Percentiles rank a stretch among this genome's conserved stretches.
These are phyloP conservation scores for Hippocampus barbouri DNA, from an alignment of 2,113 vertebrate species.

Conservation along the genomic window DNA sequence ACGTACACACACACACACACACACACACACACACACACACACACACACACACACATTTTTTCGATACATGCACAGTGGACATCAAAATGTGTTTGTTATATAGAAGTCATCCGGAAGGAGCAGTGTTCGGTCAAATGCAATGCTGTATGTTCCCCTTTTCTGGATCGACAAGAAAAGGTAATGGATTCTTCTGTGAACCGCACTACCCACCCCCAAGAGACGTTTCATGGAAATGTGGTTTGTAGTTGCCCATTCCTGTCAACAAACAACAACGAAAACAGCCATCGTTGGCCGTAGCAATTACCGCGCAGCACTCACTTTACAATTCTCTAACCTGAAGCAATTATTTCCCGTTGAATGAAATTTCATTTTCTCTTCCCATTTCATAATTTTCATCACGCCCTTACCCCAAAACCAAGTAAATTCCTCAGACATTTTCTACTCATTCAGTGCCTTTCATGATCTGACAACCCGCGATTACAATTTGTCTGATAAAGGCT, in stretches of 20 bases:
- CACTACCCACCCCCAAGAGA: not conserved
- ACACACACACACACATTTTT: too few relatives aligned
- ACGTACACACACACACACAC: too few relatives aligned
- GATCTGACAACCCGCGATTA: conserved; percentile 46
- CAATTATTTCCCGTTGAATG: conserved; percentile 16
- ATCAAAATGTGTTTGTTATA: too few relatives aligned
- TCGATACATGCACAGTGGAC: too few relatives aligned
- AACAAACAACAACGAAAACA: not conserved
- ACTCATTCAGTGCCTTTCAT: conserved; percentile 34
- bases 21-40: too few relatives aligned
- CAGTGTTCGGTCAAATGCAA: too few relatives aligned
- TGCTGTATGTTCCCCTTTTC: too few relatives aligned
- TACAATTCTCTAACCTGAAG: conserved; percentile 7
- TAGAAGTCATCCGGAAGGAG: too few relatives aligned
- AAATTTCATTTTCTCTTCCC: conserved; percentile 11
- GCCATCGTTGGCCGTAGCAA: not conserved
- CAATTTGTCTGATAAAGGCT: conserved; percentile 35
- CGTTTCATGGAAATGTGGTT: not conserved
- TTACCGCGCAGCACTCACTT: not conserved
- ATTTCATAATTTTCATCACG: conserved; percentile 16
- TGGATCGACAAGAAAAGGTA: too few relatives aligned
- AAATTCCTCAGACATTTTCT: conserved; percentile 43
- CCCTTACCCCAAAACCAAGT: conserved; percentile 13
- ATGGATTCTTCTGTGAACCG: too few relatives aligned
- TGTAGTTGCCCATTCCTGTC: not conserved